Conservation (phyloP, 2,113 vertebrate species). For the Halichoerus grypus region DNA sequence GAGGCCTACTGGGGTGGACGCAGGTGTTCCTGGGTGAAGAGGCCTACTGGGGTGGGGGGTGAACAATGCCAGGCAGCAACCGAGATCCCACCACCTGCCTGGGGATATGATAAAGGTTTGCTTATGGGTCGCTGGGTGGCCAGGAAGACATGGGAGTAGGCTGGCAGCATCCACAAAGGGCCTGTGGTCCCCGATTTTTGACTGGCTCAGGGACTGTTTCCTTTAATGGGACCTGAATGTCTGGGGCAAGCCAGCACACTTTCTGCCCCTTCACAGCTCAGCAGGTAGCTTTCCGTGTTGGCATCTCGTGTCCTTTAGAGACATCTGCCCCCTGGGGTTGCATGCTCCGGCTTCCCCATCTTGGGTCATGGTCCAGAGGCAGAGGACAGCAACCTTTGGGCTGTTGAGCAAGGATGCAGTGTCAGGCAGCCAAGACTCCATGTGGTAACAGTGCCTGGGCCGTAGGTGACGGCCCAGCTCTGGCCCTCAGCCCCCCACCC, state of each 20-base stretch:
- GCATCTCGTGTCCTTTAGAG: neutral
- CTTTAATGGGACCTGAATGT: neutral
- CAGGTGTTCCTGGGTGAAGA: neutral
- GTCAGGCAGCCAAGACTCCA: neutral
- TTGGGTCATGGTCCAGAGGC: neutral
- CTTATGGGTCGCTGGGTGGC: neutral
- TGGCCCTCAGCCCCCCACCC: neutral
- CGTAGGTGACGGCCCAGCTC: accelerated
- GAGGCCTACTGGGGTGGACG: neutral
- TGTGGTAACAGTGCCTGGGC: neutral
- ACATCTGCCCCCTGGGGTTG: neutral
- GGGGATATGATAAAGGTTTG: neutral
- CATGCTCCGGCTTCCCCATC: neutral
- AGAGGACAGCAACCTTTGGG: neutral
- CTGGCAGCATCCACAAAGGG: neutral
- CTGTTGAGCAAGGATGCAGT: neutral
- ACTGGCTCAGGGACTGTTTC: neutral
- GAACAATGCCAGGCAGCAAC: accelerated
- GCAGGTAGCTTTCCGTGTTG: neutral
- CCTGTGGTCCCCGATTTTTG: neutral
- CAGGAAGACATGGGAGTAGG: neutral
- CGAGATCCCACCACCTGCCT: accelerated
- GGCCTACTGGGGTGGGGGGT: accelerated
- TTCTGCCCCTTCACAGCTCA: neutral
- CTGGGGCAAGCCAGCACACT: neutral